phyloP scores from a whole-genome alignment of 2,888 invertebrate genomes.

The Meteorus colon region DNA sequence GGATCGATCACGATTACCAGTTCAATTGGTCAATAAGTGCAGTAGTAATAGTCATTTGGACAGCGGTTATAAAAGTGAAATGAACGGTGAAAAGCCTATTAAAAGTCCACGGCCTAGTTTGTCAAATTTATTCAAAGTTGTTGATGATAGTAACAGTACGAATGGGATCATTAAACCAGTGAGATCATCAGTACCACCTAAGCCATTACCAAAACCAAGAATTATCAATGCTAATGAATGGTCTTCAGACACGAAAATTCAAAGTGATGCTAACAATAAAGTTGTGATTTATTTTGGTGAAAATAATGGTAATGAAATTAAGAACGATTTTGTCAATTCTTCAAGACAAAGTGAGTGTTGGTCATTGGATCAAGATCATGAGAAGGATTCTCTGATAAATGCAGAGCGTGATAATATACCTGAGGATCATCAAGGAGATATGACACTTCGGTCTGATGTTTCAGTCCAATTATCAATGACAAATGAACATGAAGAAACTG shows the following conservation, averaged over 20 bases:
- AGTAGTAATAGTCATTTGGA: slow-evolving; percentile 4
- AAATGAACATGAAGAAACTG: slow-evolving; percentile 30
- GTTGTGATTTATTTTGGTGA: slow-evolving; percentile 85
- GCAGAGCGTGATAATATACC: not conserved
- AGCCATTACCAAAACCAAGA: slow-evolving; percentile 56
- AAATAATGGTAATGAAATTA: slow-evolving; percentile 70
- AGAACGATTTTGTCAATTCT: slow-evolving; percentile 33
- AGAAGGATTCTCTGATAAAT: slow-evolving; percentile 29
- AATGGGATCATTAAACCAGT: slow-evolving; percentile 58
- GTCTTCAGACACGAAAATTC: slow-evolving; percentile 52
- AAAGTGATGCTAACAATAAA: slow-evolving; percentile 75
- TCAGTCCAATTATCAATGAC: not conserved
- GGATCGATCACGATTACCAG: slow-evolving; percentile 47
- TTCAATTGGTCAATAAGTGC: slow-evolving; percentile 12
- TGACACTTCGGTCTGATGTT: not conserved
- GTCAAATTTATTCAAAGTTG: slow-evolving; percentile 5
- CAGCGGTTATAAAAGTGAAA: slow-evolving; percentile 10
- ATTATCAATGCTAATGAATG: slow-evolving; percentile 10
- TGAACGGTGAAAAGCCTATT: slow-evolving; percentile 17
- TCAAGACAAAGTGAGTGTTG: slow-evolving; percentile 36
- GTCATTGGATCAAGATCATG: slow-evolving; percentile 35
- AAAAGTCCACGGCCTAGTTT: slow-evolving; percentile 32
- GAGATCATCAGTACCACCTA: slow-evolving; percentile 73
- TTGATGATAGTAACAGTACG: not conserved
- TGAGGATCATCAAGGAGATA: not conserved